Evolutionary conservation across 2,797 vertebrate species (phyloP).

Genomic region (Nothura maculosa): DNA sequence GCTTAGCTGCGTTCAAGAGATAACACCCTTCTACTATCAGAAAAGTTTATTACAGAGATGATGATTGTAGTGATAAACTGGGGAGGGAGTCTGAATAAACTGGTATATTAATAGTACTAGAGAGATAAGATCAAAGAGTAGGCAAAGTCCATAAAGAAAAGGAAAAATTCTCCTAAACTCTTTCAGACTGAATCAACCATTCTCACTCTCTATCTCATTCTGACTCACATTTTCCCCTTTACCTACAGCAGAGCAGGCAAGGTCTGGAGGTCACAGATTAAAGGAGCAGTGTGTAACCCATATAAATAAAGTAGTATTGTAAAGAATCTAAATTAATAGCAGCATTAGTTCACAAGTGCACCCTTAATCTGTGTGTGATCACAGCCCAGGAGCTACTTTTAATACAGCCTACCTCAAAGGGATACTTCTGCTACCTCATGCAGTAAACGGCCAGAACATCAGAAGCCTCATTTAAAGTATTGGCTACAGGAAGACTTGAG

Average conservation of each 20-base stretch:
- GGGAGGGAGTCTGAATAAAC: not conserved
- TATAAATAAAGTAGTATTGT: not conserved
- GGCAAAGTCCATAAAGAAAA: not conserved
- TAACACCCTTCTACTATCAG: not conserved
- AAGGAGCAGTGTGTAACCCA: not conserved
- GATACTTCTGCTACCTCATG: rapidly evolving
- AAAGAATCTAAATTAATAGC: not conserved
- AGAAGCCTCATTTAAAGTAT: not conserved
- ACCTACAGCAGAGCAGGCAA: not conserved
- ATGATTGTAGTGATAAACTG: not conserved
- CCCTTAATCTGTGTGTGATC: not conserved
- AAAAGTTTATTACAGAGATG: not conserved
- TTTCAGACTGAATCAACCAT: not conserved
- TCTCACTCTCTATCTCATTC: not conserved
- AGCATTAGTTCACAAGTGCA: not conserved
- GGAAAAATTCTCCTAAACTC: not conserved
- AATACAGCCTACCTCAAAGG: rapidly evolving
- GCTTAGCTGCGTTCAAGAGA: not conserved
- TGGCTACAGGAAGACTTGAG: not conserved
- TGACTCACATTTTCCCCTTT: not conserved
- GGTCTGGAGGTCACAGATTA: not conserved
- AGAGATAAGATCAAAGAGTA: not conserved
- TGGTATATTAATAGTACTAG: not conserved
- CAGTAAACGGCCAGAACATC: not conserved
- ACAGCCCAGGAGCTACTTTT: not conserved